Evolutionary conservation across 2,113 vertebrate genomes (phyloP).

Genomic region (Choloepus hoffmanni): DNA sequence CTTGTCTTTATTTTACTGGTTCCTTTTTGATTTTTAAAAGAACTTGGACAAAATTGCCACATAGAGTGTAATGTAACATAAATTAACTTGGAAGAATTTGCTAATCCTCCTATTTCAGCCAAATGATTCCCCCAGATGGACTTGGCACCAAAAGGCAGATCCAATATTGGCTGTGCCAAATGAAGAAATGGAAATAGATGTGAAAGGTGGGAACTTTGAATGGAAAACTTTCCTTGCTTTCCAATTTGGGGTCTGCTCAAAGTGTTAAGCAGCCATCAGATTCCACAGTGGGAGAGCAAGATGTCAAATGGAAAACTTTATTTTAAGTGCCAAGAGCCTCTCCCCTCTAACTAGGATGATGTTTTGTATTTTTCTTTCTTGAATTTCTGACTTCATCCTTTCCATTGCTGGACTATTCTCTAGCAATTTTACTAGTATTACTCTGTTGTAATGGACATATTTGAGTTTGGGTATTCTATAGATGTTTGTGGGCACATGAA

Average conservation of each 20-base stretch:
- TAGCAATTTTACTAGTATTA: background rate
- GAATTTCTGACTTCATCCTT: slow-evolving; percentile 19
- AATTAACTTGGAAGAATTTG: slow-evolving; percentile 59
- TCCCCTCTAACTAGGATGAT: background rate
- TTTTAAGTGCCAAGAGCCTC: slow-evolving; percentile 44
- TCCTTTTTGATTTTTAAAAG: background rate
- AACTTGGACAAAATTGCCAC: background rate
- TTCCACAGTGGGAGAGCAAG: slow-evolving; percentile 32
- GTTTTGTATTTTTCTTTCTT: slow-evolving; percentile 35
- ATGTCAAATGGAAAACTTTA: slow-evolving; percentile 58
- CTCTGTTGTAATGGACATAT: background rate
- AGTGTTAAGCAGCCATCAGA: background rate
- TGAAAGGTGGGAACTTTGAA: slow-evolving; percentile 68
- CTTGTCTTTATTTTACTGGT: slow-evolving; percentile 5
- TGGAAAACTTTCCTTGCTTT: slow-evolving; percentile 70
- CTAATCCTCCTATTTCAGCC: slow-evolving; percentile 52
- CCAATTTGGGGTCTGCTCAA: slow-evolving; percentile 42
- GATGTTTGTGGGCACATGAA: background rate
- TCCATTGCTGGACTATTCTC: slow-evolving; percentile 27
- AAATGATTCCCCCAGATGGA: slow-evolving; percentile 71
- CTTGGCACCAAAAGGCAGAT: background rate
- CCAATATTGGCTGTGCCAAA: slow-evolving; percentile 43
- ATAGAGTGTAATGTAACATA: background rate
- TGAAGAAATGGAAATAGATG: slow-evolving; percentile 75
- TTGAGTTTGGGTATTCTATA: slow-evolving; percentile 14